Conservation (phyloP, 2,113 vertebrate genomes). For the Alces alces region DNA sequence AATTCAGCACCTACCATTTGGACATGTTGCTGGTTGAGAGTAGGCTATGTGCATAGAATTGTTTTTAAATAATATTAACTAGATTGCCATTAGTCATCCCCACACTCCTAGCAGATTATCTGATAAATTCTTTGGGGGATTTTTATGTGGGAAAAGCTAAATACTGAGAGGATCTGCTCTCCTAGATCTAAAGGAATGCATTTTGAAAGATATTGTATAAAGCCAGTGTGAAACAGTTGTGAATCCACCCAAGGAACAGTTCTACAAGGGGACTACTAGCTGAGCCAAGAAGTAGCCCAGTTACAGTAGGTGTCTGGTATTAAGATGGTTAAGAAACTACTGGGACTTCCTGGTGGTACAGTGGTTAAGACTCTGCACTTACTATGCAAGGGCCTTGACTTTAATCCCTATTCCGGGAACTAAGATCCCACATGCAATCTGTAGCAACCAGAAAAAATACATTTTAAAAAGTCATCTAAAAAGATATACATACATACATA, state of each 20-base stretch:
- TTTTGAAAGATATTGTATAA: neutral
- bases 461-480: neutral
- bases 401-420: neutral
- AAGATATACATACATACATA: neutral
- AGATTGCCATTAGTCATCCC: neutral
- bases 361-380: neutral
- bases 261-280: neutral
- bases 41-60: neutral
- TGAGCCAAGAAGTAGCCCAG: neutral
- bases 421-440: neutral
- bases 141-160: neutral
- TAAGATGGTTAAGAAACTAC: neutral
- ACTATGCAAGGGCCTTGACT: neutral
- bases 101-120: neutral
- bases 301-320: neutral
- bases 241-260: neutral
- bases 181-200: neutral
- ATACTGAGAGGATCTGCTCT: neutral
- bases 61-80: conserved; percentile 29
- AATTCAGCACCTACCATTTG: neutral
- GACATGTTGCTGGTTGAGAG: neutral
- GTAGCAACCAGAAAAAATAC: neutral
- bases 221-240: neutral
- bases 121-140: conserved; percentile 4
- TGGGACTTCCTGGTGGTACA: neutral